Base-by-base conservation (phyloP, 2,888 invertebrate genomes). In the Candidula unifasciata region DNA sequence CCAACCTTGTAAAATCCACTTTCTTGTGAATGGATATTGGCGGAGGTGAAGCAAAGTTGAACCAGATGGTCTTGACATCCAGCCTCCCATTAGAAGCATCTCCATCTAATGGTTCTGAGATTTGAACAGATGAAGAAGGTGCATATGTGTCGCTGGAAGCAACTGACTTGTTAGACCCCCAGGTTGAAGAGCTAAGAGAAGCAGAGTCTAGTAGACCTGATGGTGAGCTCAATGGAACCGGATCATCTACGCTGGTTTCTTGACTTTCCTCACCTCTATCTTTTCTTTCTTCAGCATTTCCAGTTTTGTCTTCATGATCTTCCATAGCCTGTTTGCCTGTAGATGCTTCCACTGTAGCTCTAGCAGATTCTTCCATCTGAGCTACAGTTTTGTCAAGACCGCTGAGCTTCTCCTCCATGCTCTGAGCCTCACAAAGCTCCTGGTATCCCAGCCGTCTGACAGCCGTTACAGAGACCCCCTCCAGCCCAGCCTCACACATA, bases 41-140 rank as follows among this genome's bases (percentile, higher is more conserved):
- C 0, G 98, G 98, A 0, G 99, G 98, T 0, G 99, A 98, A 8
- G 99, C 98, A 94, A 99, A 99, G 93, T 98, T 98, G 91, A 99
- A 97, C 98, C 98, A 99, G 73, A 98, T 96, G 0, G 97, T 96
- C 93, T 97, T 97, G 83, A 99, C 94, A 92, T 98, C 97, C 82
- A 98, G 96, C 2, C 97, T 96, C 90, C 97, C 97, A 0, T 97
- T 97, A 0, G 97, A 93, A 8, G 94, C 93, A 90, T 94, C 94
- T 6, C 94, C 94, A 80, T 90, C 88, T 33, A 94, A 88, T 30
- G 90, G 89, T 54, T 89, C 87, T 6, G 82, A 81, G 27, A 73
- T 27, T 74, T 85, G 78, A 2, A 85, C 82, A 6, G 73, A 60
- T 5, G 87, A 80, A 1, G 87, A 80, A 1, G 86, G 80, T n/a